Evolutionary conservation across 2,888 invertebrate genomes (phyloP), one percentile per base, ranked within the genome.

Genomic region (Rhagonycha lutea): DNA sequence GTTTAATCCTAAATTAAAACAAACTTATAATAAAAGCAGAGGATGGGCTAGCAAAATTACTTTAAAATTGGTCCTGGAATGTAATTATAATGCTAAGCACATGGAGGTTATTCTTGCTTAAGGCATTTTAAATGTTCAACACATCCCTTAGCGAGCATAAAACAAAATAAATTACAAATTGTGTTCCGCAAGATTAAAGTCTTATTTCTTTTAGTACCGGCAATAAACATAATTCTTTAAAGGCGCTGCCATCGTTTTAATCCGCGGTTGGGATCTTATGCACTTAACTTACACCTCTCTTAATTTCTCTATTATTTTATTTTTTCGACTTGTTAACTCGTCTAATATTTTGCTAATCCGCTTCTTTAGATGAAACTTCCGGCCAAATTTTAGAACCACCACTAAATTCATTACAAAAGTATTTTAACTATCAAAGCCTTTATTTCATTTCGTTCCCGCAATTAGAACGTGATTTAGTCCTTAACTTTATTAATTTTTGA

Each of bases 181-280:
- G 79, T 79, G 80, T 81, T 81, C 79, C 78, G 76, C 78, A 81
- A 81, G 81, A 81, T 81, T 81, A 81, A 80, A 79, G 81, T 76
- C 79, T 80, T 79, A 81, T 79, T 79, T 81, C 80, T 80, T 81
- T 81, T 81, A 81, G 77, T 80, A 78, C 77, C 62, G 72, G 80
- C 78, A 80, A 80, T 81, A 79, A 81, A 80, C 79, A 79, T 81
- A 81, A 81, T 75, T 81, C 79, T 80, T 76, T 77, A 69, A 75
- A 70, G 75, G 73, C 69, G 74, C 74, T 80, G 62, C 76, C 75
- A 76, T 78, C 78, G 75, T 76, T 76, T 77, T 79, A 80, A 80
- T 79, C 80, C 80, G 70, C 62, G 72, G 73, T 69, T 68, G 68
- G 67, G 73, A 73, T 72, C 71, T 78, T 76, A 76, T 71, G 68